Percentiles rank a stretch among this genome's conserved stretches.
These are phyloP conservation scores for Carapus acus DNA, from an alignment of 2,797 vertebrate genomes.

Conservation along the genomic window DNA sequence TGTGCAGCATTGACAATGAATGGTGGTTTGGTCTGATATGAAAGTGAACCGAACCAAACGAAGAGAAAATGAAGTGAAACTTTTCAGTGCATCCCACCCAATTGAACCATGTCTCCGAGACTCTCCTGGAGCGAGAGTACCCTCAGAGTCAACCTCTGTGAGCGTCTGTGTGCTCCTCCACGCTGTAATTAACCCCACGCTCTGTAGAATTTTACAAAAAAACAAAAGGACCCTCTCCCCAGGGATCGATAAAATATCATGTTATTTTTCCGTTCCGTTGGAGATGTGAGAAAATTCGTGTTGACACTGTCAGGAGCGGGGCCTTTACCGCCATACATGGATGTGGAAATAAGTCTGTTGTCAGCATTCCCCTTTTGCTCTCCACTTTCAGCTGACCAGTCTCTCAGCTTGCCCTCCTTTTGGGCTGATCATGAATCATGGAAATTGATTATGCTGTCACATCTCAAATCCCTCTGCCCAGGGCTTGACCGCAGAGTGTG, in stretches of 20 bases:
- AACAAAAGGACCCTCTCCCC: conserved; percentile 19
- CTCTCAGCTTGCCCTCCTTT: conserved; percentile 54
- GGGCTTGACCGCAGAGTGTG: conserved; percentile 66
- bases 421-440: conserved; percentile 67
- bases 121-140: no score
- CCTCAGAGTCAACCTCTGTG: conserved; percentile 17
- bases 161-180: conserved; percentile 24
- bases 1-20: no score
- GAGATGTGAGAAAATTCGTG: conserved; percentile 28
- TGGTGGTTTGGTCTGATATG: no score
- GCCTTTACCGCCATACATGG: conserved; percentile 37
- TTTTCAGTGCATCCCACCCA: no score
- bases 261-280: conserved; percentile 25
- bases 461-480: conserved; percentile 65
- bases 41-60: no score
- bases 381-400: conserved; percentile 63
- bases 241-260: conserved; percentile 28
- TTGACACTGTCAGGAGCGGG: conserved; percentile 12
- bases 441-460: conserved; percentile 76
- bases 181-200: conserved; percentile 16
- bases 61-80: no score
- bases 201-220: conserved; percentile 21
- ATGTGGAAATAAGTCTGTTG: conserved; percentile 45
- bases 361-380: conserved; percentile 61
- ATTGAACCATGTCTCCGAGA: no score